A percentile compares a stretch with the other conserved stretches of the same genome.
Evolutionary conservation across 37 sponge, comb jelly and placozoan genomes (phyloP).

Genomic region (Diacarnus erythraeanus): DNA sequence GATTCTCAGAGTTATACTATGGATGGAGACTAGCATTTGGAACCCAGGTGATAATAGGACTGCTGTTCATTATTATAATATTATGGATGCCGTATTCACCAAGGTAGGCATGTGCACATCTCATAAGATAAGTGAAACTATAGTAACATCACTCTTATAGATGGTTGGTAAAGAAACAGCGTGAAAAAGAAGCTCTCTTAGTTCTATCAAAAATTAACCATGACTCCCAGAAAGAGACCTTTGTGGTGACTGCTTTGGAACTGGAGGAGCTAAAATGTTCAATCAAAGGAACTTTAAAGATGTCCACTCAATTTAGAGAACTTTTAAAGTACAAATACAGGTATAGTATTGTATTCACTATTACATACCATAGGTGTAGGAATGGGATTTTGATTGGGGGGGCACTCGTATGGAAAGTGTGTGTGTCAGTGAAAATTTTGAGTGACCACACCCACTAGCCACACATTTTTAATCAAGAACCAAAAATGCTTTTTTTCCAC

Average conservation of each 20-base stretch:
- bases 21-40: conserved; percentile 11
- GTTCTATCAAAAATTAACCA: neutral
- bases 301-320: neutral
- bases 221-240: neutral
- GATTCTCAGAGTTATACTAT: neutral
- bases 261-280: neutral
- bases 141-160: neutral
- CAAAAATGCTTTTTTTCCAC: neutral
- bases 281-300: too few species aligned
- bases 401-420: too few species aligned
- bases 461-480: too few species aligned
- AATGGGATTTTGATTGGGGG: too few species aligned
- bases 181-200: neutral
- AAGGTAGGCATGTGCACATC: neutral
- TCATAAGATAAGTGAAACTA: too few species aligned
- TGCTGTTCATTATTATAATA: neutral
- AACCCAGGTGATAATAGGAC: neutral
- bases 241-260: neutral
- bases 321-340: neutral
- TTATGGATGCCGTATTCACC: neutral
- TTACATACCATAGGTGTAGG: too few species aligned
- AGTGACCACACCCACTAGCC: too few species aligned
- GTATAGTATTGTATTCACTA: neutral
- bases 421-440: too few species aligned
- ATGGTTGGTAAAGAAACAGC: neutral